Evolutionary conservation across 2,888 invertebrate genomes (phyloP).

Genomic region (Drosophila stalkeri): DNA sequence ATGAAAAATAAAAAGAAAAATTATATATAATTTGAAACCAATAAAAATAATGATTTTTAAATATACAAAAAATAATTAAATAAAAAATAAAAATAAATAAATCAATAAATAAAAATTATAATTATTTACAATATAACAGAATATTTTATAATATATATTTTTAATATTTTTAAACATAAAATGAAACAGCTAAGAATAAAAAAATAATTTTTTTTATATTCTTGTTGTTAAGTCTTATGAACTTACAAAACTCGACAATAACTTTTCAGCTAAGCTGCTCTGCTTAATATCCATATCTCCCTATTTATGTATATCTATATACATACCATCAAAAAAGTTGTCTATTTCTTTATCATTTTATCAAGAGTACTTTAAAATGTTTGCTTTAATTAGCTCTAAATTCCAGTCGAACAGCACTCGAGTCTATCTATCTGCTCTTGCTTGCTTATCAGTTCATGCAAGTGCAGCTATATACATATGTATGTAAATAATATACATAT

Average conservation of each 20-base stretch:
- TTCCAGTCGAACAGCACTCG: not conserved
- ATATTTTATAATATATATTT: no score
- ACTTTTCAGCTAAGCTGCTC: not conserved
- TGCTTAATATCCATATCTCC: not conserved
- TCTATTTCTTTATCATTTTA: not conserved
- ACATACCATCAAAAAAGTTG: not conserved
- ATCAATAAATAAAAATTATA: no score
- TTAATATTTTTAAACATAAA: no score
- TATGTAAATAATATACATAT: not conserved
- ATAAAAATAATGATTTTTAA: no score
- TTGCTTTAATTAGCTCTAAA: not conserved
- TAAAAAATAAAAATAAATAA: no score
- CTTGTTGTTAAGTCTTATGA: not conserved
- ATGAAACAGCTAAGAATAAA: no score
- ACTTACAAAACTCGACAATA: not conserved
- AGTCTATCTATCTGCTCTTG: not conserved
- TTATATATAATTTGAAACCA: no score
- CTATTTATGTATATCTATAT: not conserved
- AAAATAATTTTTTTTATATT: no score
- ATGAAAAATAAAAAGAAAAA: no score
- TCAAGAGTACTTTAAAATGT: not conserved
- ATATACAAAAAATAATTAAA: no score
- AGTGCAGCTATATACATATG: not conserved
- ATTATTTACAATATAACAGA: no score
- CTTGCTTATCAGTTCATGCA: constrained; percentile 25